These are phyloP conservation scores for Picathartes gymnocephalus DNA, from an alignment of 2,113 vertebrate genomes.

Conservation along the genomic window DNA sequence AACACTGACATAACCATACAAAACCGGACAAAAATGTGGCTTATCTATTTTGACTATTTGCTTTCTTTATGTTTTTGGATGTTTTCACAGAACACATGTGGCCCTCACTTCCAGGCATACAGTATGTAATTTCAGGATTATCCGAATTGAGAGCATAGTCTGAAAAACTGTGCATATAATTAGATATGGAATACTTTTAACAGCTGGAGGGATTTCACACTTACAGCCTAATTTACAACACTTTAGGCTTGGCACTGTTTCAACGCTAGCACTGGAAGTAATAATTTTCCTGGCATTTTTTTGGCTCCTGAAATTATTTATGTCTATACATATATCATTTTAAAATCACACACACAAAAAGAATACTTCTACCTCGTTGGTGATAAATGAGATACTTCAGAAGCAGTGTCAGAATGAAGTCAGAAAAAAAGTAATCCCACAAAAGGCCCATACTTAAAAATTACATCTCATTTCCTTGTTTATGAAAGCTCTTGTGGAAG, in stretches of 20 bases:
- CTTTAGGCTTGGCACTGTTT: slow-evolving; percentile 69
- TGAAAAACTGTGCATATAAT: slow-evolving; percentile 71
- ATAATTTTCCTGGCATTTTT: slow-evolving; percentile 68
- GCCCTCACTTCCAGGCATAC: slow-evolving; percentile 18
- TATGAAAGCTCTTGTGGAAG: slow-evolving; percentile 5
- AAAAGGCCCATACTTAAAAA: neutral
- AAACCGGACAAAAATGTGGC: slow-evolving; percentile 41
- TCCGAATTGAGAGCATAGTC: slow-evolving; percentile 56
- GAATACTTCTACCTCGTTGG: slow-evolving; percentile 44
- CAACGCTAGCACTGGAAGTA: slow-evolving; percentile 70
- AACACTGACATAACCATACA: slow-evolving; percentile 35
- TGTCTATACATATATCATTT: slow-evolving; percentile 56
- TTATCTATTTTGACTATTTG: slow-evolving; percentile 52
- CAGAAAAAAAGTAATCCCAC: neutral
- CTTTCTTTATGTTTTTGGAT: slow-evolving; percentile 50
- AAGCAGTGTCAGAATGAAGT: slow-evolving; percentile 15
- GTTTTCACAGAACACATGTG: slow-evolving; percentile 54
- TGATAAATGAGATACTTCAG: slow-evolving; percentile 47
- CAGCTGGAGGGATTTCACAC: slow-evolving; percentile 84
- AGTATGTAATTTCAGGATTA: slow-evolving; percentile 49
- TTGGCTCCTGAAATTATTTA: slow-evolving; percentile 69
- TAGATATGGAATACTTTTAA: slow-evolving; percentile 77
- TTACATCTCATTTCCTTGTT: slow-evolving; percentile 8
- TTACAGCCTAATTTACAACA: slow-evolving; percentile 74
- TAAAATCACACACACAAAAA: slow-evolving; percentile 15